A percentile compares a stretch with the other conserved stretches of the same genome.
phyloP scores from a whole-genome alignment of 2,113 vertebrate genomes.

The Aramus guarauna region DNA sequence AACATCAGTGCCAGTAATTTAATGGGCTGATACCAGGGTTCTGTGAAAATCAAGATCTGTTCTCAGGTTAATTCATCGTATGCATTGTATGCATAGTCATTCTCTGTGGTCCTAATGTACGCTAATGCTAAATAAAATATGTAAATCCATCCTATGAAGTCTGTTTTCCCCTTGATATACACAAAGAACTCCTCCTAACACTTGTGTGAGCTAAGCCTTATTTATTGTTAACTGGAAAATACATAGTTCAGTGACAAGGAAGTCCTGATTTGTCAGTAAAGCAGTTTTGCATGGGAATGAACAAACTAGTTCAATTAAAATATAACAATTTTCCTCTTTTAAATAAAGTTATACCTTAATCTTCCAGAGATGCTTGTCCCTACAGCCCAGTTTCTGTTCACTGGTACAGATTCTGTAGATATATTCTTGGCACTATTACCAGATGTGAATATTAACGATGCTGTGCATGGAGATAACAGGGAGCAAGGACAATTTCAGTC shows the following conservation, averaged over 20 bases:
- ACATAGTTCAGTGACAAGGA: neutral
- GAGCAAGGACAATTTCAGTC: neutral
- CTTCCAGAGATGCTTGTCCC: neutral
- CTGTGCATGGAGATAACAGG: neutral
- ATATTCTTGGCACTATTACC: neutral
- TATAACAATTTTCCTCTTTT: neutral
- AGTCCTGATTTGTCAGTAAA: neutral
- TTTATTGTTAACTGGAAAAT: neutral
- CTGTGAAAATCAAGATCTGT: neutral
- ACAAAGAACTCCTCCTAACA: constrained; percentile 9
- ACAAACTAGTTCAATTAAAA: neutral
- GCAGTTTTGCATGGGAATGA: neutral
- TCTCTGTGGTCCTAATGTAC: neutral
- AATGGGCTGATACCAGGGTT: neutral
- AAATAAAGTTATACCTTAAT: neutral
- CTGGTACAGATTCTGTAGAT: neutral
- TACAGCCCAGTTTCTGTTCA: neutral
- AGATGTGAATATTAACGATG: neutral
- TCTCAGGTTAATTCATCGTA: constrained; percentile 18
- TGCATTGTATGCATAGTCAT: neutral
- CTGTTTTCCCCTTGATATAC: neutral
- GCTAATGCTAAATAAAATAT: constrained; percentile 37
- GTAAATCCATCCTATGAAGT: constrained; percentile 34
- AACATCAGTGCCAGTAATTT: neutral
- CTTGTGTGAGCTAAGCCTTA: neutral